Evolutionary conservation across 2,888 invertebrate genomes (phyloP).

Genomic region (Hetaerina titia): DNA sequence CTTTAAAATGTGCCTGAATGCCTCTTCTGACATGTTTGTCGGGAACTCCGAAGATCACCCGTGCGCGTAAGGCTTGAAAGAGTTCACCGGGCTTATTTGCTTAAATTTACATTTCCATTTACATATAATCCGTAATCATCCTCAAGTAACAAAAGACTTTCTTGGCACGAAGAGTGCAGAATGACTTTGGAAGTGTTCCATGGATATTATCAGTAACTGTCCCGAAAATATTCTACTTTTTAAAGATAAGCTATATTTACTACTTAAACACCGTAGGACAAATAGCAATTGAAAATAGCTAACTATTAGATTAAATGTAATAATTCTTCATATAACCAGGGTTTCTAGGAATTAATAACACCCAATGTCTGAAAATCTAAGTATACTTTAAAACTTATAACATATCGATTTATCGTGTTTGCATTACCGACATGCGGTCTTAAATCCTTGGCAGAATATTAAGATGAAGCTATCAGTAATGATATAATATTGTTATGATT

Average conservation of each 20-base stretch:
- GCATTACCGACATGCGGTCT: no score
- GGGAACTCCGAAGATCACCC: neutral
- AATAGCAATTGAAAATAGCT: no score
- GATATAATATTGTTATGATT: no score
- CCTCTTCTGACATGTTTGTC: neutral
- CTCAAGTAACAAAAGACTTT: neutral
- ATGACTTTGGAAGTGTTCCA: neutral
- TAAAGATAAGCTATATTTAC: neutral
- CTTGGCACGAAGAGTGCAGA: neutral
- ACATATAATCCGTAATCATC: neutral
- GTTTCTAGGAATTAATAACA: no score
- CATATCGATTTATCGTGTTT: no score
- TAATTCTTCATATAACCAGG: no score
- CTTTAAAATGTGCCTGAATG: neutral
- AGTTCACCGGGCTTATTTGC: neutral
- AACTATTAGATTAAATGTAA: no score
- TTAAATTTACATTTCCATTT: neutral
- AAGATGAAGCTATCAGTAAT: no score
- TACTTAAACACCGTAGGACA: no score
- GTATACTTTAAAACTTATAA: no score
- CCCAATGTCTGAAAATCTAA: no score
- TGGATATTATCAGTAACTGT: neutral
- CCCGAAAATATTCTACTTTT: neutral
- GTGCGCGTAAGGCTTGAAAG: neutral
- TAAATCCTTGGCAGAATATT: no score